Evolutionary conservation across 2,888 invertebrate genomes (phyloP), one percentile per base, ranked within the genome.

Genomic region (Hirtodrosophila histrioides): DNA sequence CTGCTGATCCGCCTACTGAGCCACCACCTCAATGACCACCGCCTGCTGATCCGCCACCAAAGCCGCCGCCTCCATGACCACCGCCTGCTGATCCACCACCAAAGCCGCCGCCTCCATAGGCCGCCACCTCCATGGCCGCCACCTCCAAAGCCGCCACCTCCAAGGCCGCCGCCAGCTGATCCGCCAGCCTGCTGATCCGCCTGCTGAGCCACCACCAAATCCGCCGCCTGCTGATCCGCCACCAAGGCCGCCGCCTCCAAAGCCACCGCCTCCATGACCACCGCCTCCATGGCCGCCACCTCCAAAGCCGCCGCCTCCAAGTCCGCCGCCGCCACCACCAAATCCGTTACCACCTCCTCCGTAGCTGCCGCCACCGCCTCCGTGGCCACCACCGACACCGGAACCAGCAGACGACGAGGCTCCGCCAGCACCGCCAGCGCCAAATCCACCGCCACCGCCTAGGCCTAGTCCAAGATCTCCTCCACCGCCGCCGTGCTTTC

Each of bases 401-500:
- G 24, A 41, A 11, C 63, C 62, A 33, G 43, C 31, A 6, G 31
- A 31, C 5, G 27, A 27, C 6, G 27, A 27, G 3, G 27, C 58
- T 12, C 65, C 33, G 6, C 53, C 45, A 9, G 4, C 5, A 8
- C 36, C 6, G 7, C 61, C 69, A 12, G 51, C 48, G 0, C 55
- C 41, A 17, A 1, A 33, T 7, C 51, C 64, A 17, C 49, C 55
- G 3, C 54, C 55, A 2, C 54, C 62, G 10, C 56, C 57, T 0
- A 55, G 44, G 5, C 56, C 57, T 0, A 56, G 41, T 8, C 66
- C 70, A 7, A 62, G 57, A 1, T 56, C 60, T 2, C 48, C 66
- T 8, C 67, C 66, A 2, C 61, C 63, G n/a, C 39, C 51, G 4
- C 58, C 70, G 9, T 46, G 45, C 12, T 69, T 66, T 45, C 65